Evolutionary conservation across 2,113 vertebrate species (phyloP), one percentile per base, ranked within the genome.

Genomic region (Mus musculus): DNA sequence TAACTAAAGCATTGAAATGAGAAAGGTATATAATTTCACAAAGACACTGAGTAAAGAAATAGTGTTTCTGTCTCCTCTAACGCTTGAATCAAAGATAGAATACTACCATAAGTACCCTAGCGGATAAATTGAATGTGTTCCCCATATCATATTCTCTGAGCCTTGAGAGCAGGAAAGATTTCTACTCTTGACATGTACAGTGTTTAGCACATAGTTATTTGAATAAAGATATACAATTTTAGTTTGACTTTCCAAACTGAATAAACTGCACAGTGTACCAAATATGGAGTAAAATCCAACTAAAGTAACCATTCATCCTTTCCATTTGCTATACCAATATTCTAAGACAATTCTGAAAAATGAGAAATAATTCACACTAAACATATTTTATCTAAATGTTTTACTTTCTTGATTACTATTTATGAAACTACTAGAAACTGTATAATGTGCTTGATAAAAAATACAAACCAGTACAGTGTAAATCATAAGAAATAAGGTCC

Each of bases 401-500:
- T 19, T 59, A 73, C 20, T 94, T 95, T 19, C 13, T 88, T 87
- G 5, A 33, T 56, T 81, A 20, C 89, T 96, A 82, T 87, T 93
- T 96, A 84, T 88, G 85, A 94, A 88, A 90, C 69, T 56, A 86
- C 1, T 90, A 95, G 33, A 95, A 95, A 88, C 7, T 93, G 24
- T 69, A 88, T 84, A 96, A 95, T 92, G 1, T 2, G 90, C 17
- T 92, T 96, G 46, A 63, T 96, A 19, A 56, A 72, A 94, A 88
- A 75, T 26, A 75, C 39, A 87, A 93, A 54, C 7, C 86, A 81
- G 42, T 90, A 89, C 22, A 61, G 7, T 84, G 91, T 93, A 93
- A 94, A 95, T 96, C 88, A 96, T 22, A 90, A 88, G 77, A 94
- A 96, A 93, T 92, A 89, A 95, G 69, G 12, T 96, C 88, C 78